A percentile compares a stretch with the other conserved stretches of the same genome.
Evolutionary conservation across 2,797 vertebrate genomes (phyloP).

Genomic region (Babyrousa celebensis): DNA sequence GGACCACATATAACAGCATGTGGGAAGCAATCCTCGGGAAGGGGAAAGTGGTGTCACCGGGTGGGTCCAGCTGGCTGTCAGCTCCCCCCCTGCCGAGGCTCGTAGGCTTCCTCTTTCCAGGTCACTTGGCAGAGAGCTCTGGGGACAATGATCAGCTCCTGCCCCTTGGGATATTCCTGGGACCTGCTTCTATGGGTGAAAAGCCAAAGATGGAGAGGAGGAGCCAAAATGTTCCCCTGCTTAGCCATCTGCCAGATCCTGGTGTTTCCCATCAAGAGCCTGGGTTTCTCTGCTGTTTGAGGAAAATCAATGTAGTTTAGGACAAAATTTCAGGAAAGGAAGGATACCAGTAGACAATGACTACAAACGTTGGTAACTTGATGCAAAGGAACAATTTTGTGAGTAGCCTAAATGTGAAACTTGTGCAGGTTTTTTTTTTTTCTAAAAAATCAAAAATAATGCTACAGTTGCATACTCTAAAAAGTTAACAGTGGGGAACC

Average conservation of each 20-base stretch:
- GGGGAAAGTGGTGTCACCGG: not conserved
- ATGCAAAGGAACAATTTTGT: not conserved
- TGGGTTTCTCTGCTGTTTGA: not conserved
- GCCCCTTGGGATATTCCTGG: conserved; percentile 5
- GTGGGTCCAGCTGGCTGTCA: conserved; percentile 25
- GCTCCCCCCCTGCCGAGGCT: not conserved
- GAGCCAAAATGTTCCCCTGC: not conserved
- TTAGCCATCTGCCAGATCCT: not conserved
- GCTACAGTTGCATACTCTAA: not conserved
- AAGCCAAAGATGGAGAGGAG: not conserved
- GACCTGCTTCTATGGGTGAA: not conserved
- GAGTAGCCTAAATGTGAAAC: not conserved
- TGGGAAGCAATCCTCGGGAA: not conserved
- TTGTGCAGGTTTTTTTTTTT: conserved; percentile 9
- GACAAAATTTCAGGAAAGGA: conserved; percentile 4
- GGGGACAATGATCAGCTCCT: not conserved
- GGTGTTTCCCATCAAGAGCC: not conserved
- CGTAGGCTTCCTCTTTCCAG: conserved; percentile 17
- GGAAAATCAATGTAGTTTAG: not conserved
- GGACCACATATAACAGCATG: not conserved
- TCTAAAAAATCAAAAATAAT: not conserved
- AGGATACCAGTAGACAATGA: not conserved
- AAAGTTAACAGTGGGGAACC: not conserved
- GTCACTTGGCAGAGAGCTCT: not conserved
- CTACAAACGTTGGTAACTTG: not conserved